Evolutionary conservation across 2,888 invertebrate genomes (phyloP).

Genomic region (Drosophila acutilabella): DNA sequence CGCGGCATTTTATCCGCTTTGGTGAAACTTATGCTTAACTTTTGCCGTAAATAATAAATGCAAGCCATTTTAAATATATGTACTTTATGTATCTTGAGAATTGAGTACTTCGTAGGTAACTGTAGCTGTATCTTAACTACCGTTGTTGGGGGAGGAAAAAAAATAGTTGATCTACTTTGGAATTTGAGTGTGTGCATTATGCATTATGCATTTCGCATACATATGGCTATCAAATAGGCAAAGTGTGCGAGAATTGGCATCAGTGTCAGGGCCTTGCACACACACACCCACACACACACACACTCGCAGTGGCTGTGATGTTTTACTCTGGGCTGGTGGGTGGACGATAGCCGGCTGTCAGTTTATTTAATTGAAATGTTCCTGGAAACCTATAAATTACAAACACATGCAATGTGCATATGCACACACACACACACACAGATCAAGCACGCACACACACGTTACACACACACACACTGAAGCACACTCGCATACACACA

Average conservation of each 20-base stretch:
- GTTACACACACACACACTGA: slow-evolving; percentile 4
- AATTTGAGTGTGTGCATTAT: slow-evolving; percentile 46
- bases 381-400: slow-evolving; percentile 73
- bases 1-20: not conserved
- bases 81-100: slow-evolving; percentile 4
- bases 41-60: not conserved
- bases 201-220: slow-evolving; percentile 42
- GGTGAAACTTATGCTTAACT: not conserved
- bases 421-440: slow-evolving; percentile 25
- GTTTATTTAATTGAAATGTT: slow-evolving; percentile 78
- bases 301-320: slow-evolving; percentile 24
- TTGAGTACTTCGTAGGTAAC: not conserved
- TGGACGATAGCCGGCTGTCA: slow-evolving; percentile 65
- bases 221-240: slow-evolving; percentile 42
- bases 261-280: slow-evolving; percentile 32
- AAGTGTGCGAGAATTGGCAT: slow-evolving; percentile 36
- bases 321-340: slow-evolving; percentile 37
- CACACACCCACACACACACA: not conserved
- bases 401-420: slow-evolving; percentile 58
- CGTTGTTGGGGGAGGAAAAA: not conserved
- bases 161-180: slow-evolving; percentile 19
- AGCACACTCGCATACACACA: slow-evolving; percentile 10
- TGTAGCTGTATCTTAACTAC: not conserved
- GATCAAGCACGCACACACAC: slow-evolving; percentile 7
- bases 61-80: not conserved